A percentile compares a stretch with the other conserved stretches of the same genome.
These are phyloP conservation scores for Coboldia fuscipes DNA, from an alignment of 1,140 invertebrate genomes.

Conservation along the genomic window DNA sequence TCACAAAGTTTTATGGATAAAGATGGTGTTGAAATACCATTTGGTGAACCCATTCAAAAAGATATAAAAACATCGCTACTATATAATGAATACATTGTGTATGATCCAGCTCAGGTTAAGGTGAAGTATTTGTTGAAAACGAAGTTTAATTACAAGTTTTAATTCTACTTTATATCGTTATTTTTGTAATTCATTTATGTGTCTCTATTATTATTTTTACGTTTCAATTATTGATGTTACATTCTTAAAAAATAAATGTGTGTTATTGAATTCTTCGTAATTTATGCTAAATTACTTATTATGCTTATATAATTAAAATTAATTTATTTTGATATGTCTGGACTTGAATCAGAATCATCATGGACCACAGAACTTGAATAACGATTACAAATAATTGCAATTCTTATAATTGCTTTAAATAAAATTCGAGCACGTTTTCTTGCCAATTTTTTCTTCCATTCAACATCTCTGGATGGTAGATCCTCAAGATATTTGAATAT, in stretches of 20 bases:
- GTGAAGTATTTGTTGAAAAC: conserved; percentile 56
- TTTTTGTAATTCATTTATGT: too few relatives aligned
- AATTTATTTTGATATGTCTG: too few relatives aligned
- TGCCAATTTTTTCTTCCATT: conserved; percentile 49
- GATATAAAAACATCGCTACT: conserved; percentile 32
- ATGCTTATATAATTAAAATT: too few relatives aligned
- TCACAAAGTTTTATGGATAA: conserved; percentile 11
- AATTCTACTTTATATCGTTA: too few relatives aligned
- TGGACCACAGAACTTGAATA: too few relatives aligned
- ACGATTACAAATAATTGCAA: conserved; percentile 16
- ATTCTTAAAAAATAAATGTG: too few relatives aligned
- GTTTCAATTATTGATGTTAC: too few relatives aligned
- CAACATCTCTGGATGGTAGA: conserved; percentile 48
- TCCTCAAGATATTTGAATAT: conserved; percentile 39
- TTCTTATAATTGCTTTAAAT: conserved; percentile 37
- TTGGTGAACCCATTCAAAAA: conserved; percentile 32
- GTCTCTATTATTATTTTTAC: too few relatives aligned
- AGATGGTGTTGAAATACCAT: conserved; percentile 53
- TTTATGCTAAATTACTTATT: too few relatives aligned
- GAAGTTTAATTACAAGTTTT: conserved; percentile 51
- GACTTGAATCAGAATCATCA: too few relatives aligned
- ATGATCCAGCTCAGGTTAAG: conserved; percentile 75
- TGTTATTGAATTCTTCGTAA: too few relatives aligned
- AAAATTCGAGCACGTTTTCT: conserved; percentile 37
- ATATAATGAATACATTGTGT: conserved; percentile 86